Evolutionary conservation across 2,888 invertebrate species (phyloP), one percentile per base, ranked within the genome.

Genomic region (Aporophyla nigra): DNA sequence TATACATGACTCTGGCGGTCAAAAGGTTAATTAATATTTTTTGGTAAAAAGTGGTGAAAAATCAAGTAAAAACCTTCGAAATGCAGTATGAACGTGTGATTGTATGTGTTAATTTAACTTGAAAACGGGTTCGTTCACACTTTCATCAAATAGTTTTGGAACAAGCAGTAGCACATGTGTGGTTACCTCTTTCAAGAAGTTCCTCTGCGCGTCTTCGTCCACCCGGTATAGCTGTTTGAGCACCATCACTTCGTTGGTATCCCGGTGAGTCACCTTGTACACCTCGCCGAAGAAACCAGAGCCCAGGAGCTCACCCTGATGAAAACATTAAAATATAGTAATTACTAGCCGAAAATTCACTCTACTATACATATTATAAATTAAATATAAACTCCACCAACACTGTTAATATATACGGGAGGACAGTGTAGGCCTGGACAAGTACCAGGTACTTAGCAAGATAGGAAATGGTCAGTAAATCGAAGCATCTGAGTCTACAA

Each of bases 261-360:
- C 98, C 71, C 98, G 97, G 92, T 99, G 99, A 0, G 99, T 99
- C 74, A 99, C 99, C 96, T 99, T 98, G 94, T 98, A 98, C 77
- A 98, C 99, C 93, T 99, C 98, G 2, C 99, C 99, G 94, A 99
- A 99, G 96, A 99, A 99, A 0, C 99, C 99, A 90, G 98, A 98
- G 5, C 99, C 99, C 21, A 99, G 95, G 9, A 99, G 97, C 93
- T 99, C 99, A 56, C 99, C 99, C 95, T 98, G 97, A 46, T 1
- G 12, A 14, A 46, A 16, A 51, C 10, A 24, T 21, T 49, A 0
- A 14, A 14, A 27, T 14, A 10, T 12, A 2, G 40, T 73, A 21
- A 49, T 24, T 73, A 21, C 5, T 49, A 24, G 19, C 0, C 27
- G 3, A 46, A 63, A 4, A 43, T 5, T 21, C 33, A 33, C 19